Base-by-base conservation (phyloP, 2,888 invertebrate species). In the Teleogryllus oceanicus region DNA sequence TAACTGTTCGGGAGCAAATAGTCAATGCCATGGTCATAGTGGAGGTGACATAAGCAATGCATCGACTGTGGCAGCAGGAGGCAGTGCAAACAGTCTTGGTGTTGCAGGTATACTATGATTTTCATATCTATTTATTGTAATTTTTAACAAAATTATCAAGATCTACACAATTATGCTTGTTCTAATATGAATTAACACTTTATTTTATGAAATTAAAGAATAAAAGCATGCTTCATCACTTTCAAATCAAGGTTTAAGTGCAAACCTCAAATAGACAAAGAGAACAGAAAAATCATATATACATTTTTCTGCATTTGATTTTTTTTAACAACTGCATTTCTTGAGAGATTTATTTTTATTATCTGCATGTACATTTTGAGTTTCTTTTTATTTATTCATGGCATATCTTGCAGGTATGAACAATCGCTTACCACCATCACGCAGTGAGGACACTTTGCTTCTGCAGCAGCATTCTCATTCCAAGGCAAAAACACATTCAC, bases 401-500 rank as follows among this genome's bases (percentile, higher is more conserved):
- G 62, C n/a, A n/a, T 62, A 13, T n/a, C 62, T 62, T 76, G 21
- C 21, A 81, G 81, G 79, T 21, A 78, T 79, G 50, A 21, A 37
- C n/a, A 49, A 78, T 37, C 81, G 93, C 51, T 87, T 94, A 78
- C 93, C 93, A 8, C 93, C 94, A 0, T 94, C 94, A 0, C 90
- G 93, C 78, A 95, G 94, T 82, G 95, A 95, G 85, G 95, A 95
- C 84, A 93, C 93, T 0, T 87, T 95, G 11, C 89, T 90, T 1
- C 87, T 89, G 85, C 89, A 87, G 83, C 83, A 87, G 82, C 77
- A 75, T 74, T 18, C 62, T 62, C 62, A 62, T n/a, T 62, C 80
- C 78, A 37, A 49, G 21, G 49, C 50, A 50, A 51, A 80, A 50
- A 80, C 79, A 37, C 83, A 81, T 77, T 74, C 77, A 49, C 75